These are phyloP conservation scores for Poecilia wingei DNA, from an alignment of 2,797 vertebrate species.

Conservation along the genomic window DNA sequence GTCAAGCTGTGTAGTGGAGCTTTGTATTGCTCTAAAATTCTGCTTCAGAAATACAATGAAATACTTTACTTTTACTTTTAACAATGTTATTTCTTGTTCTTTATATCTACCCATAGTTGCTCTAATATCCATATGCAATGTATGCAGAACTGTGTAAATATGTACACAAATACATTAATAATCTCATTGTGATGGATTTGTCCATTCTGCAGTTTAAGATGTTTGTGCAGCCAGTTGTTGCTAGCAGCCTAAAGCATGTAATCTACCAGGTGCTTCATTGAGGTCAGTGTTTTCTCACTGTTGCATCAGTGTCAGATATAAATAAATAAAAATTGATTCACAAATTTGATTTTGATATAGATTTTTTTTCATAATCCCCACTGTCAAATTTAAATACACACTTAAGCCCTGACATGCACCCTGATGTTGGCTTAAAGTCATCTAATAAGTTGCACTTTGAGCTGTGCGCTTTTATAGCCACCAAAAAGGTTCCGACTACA, in stretches of 20 bases:
- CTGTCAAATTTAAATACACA: not conserved
- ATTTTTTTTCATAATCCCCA: not conserved
- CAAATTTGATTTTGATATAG: not conserved
- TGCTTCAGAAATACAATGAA: constrained; percentile 1
- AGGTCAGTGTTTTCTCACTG: not conserved
- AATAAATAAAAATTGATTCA: not conserved
- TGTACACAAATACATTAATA: not conserved
- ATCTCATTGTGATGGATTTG: not conserved
- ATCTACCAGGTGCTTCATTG: not conserved
- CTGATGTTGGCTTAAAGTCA: not conserved
- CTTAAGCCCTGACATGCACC: not conserved
- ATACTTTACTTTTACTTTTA: not conserved
- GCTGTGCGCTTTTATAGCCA: not conserved
- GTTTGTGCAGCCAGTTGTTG: not conserved
- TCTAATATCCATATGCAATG: not conserved
- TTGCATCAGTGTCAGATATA: not conserved
- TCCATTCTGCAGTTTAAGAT: not conserved
- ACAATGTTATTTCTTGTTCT: not conserved
- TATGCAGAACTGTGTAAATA: not conserved
- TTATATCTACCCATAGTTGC: not conserved
- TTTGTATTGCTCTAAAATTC: constrained; percentile 8
- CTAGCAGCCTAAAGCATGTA: not conserved
- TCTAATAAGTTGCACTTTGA: not conserved
- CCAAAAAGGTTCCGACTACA: not conserved
- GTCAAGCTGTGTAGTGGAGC: constrained; percentile 21